Evolutionary conservation across 2,113 vertebrate species (phyloP), one percentile per base, ranked within the genome.

Genomic region (Zootoca vivipara): DNA sequence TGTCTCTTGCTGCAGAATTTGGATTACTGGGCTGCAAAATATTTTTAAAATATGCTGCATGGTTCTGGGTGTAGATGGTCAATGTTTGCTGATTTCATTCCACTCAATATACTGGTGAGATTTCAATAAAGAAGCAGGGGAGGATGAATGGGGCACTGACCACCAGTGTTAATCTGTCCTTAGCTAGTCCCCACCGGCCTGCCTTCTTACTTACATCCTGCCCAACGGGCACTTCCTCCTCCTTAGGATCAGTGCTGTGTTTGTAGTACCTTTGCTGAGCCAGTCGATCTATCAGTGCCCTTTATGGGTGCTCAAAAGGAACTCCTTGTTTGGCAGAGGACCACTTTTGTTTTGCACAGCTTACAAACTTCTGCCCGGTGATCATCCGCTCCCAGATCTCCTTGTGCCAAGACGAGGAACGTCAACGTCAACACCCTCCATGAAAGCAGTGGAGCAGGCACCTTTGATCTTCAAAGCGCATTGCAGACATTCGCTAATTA

Each of bases 401-500:
- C 81, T 6, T 89, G 87, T 93, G 93, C 94, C 95, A 95, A 94
- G 92, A 88, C 87, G 86, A 92, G 83, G 93, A 94, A 94, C 89
- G 90, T 92, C 92, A 94, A 91, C 94, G 70, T 94, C 92, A 93
- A 93, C 94, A 92, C 92, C 85, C 90, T 89, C 87, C 90, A 94
- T 93, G 93, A 93, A 91, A 94, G 93, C 91, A 93, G 93, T 91
- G 88, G 88, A 83, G 89, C 85, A 89, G 94, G 15, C 69, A 84
- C 89, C 89, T 92, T 92, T 94, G 81, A 90, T 93, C 93, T 93
- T 95, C 89, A 95, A 93, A 93, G 92, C 65, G 7, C 88, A 87
- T 42, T 85, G 82, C 79, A 90, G 89, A 93, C 91, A 91, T 94
- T 85, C 90, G 84, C 86, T 91, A 93, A 93, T 90, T 92, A 94